These are phyloP conservation scores for Zoanthus sociatus DNA, from an alignment of 92 coral and sea anemone genomes.

Conservation along the genomic window DNA sequence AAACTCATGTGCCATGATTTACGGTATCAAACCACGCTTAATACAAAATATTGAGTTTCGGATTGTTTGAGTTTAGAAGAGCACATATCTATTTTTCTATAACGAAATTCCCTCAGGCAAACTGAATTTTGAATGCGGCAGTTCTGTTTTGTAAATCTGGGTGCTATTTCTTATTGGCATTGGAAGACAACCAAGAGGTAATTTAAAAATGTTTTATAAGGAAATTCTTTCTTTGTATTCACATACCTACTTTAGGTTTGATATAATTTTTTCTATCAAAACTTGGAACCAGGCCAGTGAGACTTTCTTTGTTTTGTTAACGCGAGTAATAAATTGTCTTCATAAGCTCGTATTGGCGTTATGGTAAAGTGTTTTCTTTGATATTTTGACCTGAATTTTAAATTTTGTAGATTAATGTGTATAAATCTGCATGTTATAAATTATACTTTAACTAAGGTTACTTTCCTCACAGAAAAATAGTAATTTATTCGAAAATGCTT, in stretches of 20 bases:
- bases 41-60: neutral
- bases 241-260: neutral
- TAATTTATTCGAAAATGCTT: neutral
- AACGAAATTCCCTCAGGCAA: slow-evolving; percentile 38
- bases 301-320: slow-evolving; percentile 6
- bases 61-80: slow-evolving; percentile 6
- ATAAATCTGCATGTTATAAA: no score
- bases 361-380: no score
- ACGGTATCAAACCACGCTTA: neutral
- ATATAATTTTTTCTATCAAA: slow-evolving; percentile 6
- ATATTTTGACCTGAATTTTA: no score
- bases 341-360: neutral
- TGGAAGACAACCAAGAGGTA: neutral
- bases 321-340: neutral
- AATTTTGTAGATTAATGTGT: no score
- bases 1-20: neutral
- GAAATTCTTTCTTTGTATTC: neutral
- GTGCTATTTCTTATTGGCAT: neutral
- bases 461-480: neutral
- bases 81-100: neutral
- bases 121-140: neutral
- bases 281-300: neutral
- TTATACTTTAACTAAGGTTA: no score
- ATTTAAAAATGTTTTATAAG: neutral
- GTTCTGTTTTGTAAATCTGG: slow-evolving; percentile 30